phyloP scores from a whole-genome alignment of 2,113 vertebrate genomes.

The Zootoca vivipara region DNA sequence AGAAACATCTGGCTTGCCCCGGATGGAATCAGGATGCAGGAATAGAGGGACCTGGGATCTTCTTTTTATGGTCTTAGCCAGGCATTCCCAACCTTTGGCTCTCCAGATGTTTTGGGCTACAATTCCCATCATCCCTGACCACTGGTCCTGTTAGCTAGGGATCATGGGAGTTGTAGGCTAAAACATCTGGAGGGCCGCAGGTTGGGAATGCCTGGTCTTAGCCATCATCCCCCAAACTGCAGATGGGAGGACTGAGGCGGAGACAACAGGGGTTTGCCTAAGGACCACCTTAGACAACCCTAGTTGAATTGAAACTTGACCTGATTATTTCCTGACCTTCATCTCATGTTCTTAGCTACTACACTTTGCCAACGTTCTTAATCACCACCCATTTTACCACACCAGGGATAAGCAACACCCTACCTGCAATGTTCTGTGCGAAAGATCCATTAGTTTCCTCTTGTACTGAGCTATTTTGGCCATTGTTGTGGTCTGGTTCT shows the following conservation, averaged over 20 bases:
- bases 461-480: slow-evolving; percentile 98
- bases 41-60: neutral
- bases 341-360: neutral
- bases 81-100: too few species aligned
- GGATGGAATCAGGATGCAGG: neutral
- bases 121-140: too few species aligned
- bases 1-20: neutral
- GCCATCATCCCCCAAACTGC: neutral
- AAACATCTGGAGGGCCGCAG: too few species aligned
- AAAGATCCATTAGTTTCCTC: slow-evolving; percentile 96
- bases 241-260: neutral
- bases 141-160: too few species aligned
- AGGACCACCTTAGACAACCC: neutral
- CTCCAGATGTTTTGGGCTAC: too few species aligned
- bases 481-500: slow-evolving; percentile 95
- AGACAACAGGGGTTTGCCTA: neutral
- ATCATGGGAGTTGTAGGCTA: too few species aligned
- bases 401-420: rapidly evolving
- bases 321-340: neutral
- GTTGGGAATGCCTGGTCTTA: too few species aligned
- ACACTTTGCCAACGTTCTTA: too few species aligned
- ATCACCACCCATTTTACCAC: neutral
- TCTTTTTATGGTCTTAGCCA: neutral
- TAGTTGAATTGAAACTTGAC: neutral
- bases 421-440: slow-evolving; percentile 95